Percentiles rank a stretch among this genome's conserved stretches.
phyloP scores from a whole-genome alignment of 2,113 vertebrate genomes.

The Axis porcinus region DNA sequence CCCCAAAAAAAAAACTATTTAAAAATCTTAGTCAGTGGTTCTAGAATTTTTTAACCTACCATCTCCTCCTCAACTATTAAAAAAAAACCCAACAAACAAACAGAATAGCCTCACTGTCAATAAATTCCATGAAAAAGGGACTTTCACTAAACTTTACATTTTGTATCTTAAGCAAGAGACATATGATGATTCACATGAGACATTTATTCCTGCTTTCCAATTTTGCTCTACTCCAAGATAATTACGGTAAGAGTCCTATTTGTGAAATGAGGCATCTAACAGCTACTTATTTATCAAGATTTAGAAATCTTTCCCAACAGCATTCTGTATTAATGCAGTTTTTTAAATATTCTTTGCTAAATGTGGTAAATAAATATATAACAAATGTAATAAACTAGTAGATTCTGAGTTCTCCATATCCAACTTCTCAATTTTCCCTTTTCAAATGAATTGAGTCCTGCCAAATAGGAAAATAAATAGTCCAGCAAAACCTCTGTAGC shows the following conservation, averaged over 20 bases:
- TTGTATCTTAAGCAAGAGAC: neutral
- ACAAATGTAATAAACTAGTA: neutral
- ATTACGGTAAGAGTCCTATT: neutral
- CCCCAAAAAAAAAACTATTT: neutral
- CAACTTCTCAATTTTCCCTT: neutral
- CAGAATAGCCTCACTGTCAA: neutral
- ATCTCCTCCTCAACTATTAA: neutral
- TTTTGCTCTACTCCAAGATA: neutral
- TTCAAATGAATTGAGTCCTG: neutral
- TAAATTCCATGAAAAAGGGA: neutral
- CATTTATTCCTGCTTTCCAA: neutral
- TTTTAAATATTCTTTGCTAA: neutral
- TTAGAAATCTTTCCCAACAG: constrained; percentile 27
- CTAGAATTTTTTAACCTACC: neutral
- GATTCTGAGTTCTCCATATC: neutral
- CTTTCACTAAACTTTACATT: neutral
- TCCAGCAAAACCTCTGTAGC: neutral
- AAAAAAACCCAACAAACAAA: neutral
- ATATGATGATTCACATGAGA: neutral
- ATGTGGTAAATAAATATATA: neutral
- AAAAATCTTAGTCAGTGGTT: neutral
- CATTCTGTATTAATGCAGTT: neutral
- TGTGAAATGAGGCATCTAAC: neutral
- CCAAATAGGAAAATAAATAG: neutral
- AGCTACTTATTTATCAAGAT: constrained; percentile 1